A percentile compares a stretch with the other conserved stretches of the same genome.
Evolutionary conservation across 2,113 vertebrate species (phyloP).

Genomic region (Chinchilla lanigera): DNA sequence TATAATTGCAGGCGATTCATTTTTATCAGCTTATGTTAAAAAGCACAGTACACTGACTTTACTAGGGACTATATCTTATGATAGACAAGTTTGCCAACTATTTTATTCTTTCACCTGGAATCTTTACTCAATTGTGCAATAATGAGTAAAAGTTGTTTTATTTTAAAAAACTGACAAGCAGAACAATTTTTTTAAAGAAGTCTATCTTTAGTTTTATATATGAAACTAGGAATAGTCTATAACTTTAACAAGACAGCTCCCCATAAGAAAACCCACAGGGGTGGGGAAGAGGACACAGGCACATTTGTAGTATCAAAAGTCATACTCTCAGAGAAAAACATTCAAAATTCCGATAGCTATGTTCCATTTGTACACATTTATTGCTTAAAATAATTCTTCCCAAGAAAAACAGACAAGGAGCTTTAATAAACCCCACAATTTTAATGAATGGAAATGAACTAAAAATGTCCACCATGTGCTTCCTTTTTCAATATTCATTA

Average conservation of each 20-base stretch:
- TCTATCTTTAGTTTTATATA: slow-evolving; percentile 17
- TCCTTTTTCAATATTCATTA: slow-evolving; percentile 57
- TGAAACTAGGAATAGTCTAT: neutral
- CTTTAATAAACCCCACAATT: slow-evolving; percentile 29
- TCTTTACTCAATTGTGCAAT: slow-evolving; percentile 12
- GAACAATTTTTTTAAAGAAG: neutral
- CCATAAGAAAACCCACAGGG: neutral
- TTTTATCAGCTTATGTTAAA: slow-evolving; percentile 58
- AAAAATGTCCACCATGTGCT: slow-evolving; percentile 33
- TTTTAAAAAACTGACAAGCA: neutral
- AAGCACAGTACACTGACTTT: slow-evolving; percentile 41
- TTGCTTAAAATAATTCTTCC: slow-evolving; percentile 44
- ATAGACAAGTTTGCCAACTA: slow-evolving; percentile 13
- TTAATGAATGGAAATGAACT: slow-evolving; percentile 13
- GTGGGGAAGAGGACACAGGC: neutral
- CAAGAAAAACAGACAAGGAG: neutral
- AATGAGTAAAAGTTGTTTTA: neutral
- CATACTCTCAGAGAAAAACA: slow-evolving; percentile 22
- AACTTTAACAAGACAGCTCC: neutral
- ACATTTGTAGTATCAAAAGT: slow-evolving; percentile 18
- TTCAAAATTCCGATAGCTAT: neutral
- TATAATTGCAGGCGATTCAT: neutral
- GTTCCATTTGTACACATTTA: slow-evolving; percentile 10
- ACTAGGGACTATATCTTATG: neutral
- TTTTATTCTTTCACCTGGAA: neutral